A percentile compares a stretch with the other conserved stretches of the same genome.
These are phyloP conservation scores for Calameuta idolon DNA, from an alignment of 2,888 invertebrate species.

Conservation along the genomic window DNA sequence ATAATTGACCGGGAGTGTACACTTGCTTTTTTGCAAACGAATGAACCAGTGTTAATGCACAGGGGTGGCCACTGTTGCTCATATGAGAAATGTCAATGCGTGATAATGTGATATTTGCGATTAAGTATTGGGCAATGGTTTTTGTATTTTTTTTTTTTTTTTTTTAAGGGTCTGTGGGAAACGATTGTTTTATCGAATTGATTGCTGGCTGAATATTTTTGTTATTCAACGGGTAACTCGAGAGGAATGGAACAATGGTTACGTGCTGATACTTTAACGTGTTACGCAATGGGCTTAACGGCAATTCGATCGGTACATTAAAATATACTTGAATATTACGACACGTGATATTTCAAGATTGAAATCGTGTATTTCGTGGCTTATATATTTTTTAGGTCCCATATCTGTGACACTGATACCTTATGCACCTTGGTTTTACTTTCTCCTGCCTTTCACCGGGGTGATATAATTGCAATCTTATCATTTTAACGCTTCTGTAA, in stretches of 20 bases:
- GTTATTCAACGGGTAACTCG: neutral
- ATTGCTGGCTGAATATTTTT: neutral
- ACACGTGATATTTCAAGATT: neutral
- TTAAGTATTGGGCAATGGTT: neutral
- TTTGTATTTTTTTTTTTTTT: neutral
- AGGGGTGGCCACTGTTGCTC: neutral
- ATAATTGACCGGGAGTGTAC: constrained; percentile 20
- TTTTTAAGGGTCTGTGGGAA: neutral
- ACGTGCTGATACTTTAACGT: neutral
- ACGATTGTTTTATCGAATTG: neutral
- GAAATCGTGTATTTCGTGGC: neutral
- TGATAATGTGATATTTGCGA: neutral
- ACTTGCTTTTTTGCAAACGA: neutral
- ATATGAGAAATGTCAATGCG: neutral
- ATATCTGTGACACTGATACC: neutral
- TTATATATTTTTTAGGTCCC: neutral
- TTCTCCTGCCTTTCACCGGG: neutral
- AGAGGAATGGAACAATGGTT: neutral
- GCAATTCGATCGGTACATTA: neutral
- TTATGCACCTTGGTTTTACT: neutral
- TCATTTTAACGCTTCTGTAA: neutral
- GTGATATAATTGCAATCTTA: neutral
- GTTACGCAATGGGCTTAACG: neutral
- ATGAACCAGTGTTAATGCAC: neutral
- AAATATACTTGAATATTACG: neutral